phyloP scores from a whole-genome alignment of 2,888 invertebrate species.

The Agrotis puta region DNA sequence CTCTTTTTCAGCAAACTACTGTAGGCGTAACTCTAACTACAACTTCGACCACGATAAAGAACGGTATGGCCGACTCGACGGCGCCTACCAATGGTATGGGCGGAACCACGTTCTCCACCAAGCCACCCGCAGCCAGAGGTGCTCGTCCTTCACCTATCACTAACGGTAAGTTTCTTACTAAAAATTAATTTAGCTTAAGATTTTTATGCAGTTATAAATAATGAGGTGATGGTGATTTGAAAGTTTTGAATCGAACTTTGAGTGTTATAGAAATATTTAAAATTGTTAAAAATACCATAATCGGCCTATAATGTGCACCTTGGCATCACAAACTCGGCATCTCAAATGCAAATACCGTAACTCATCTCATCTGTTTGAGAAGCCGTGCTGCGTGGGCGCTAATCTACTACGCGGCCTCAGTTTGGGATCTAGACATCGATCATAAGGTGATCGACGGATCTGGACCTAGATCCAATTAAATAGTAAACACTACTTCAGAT shows the following conservation, averaged over 20 bases:
- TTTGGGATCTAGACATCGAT: too few species aligned
- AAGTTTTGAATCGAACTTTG: not conserved
- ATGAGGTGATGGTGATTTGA: not conserved
- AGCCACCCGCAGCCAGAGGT: constrained; percentile 80
- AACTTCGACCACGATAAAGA: constrained; percentile 75
- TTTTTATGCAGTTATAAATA: not conserved
- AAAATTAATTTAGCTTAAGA: not conserved
- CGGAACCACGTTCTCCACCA: constrained; percentile 67
- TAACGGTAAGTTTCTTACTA: constrained; percentile 75
- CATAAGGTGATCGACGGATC: too few species aligned
- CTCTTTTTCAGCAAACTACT: constrained; percentile 69
- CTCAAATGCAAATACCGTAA: too few species aligned
- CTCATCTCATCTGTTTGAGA: too few species aligned
- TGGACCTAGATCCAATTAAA: too few species aligned
- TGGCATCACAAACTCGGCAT: too few species aligned
- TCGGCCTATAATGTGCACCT: too few species aligned
- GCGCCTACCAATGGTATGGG: constrained; percentile 76
- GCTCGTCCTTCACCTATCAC: constrained; percentile 76
- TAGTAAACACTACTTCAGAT: too few species aligned
- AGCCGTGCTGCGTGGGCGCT: too few species aligned
- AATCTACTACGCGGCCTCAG: too few species aligned
- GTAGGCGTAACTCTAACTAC: constrained; percentile 70
- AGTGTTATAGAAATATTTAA: too few species aligned
- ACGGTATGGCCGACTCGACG: constrained; percentile 76
- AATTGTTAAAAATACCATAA: too few species aligned